Percentiles rank a stretch among this genome's conserved stretches.
Conservation (phyloP, 2,113 vertebrate genomes). For the Himantopus leucocephalus region DNA sequence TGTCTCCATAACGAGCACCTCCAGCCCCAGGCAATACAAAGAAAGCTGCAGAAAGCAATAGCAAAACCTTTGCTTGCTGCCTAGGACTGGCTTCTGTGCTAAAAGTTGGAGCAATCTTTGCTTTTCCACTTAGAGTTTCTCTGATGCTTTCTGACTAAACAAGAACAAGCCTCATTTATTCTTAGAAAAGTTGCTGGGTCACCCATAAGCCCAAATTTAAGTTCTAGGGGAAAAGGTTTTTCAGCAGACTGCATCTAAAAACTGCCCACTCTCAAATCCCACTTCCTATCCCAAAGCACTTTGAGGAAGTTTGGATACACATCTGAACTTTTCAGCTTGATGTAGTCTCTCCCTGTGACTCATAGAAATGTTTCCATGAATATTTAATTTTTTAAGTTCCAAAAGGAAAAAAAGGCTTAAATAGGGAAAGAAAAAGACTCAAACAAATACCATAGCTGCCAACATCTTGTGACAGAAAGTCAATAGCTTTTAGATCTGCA, state of each 20-base stretch:
- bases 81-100: not conserved
- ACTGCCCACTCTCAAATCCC: constrained; percentile 21
- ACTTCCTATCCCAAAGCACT: constrained; percentile 47
- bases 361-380: constrained; percentile 59
- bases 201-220: not conserved
- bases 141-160: not conserved
- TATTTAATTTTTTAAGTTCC: constrained; percentile 61
- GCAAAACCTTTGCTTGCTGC: not conserved
- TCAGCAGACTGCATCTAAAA: not conserved
- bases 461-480: constrained; percentile 70
- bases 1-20: not conserved
- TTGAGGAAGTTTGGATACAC: constrained; percentile 39
- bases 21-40: not conserved
- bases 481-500: constrained; percentile 69
- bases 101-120: not conserved
- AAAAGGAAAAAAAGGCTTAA: constrained; percentile 49
- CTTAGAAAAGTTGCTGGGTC: constrained; percentile 9
- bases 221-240: not conserved
- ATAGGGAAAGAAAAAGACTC: constrained; percentile 56
- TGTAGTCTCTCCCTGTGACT: constrained; percentile 54
- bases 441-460: constrained; percentile 70
- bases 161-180: not conserved
- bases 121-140: not conserved
- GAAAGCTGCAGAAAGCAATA: not conserved
- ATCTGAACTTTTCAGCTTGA: constrained; percentile 58